Percentiles rank a stretch among this genome's conserved stretches.
These are phyloP conservation scores for Gandaritis pyraliata DNA, from an alignment of 2,888 invertebrate species.

Conservation along the genomic window DNA sequence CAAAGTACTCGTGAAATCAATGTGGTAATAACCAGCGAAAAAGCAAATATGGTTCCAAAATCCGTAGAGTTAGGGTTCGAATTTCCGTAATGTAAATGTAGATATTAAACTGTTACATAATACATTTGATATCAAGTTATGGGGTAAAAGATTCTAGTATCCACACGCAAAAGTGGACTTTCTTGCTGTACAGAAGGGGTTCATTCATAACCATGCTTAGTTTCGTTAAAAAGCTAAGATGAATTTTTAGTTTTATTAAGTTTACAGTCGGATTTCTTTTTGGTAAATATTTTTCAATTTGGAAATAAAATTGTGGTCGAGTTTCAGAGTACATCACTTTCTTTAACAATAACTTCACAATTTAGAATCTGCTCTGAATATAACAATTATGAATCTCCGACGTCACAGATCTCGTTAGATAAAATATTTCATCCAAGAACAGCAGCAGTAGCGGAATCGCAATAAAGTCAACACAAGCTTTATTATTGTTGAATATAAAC, in stretches of 20 bases:
- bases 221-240: neutral
- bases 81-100: conserved; percentile 55
- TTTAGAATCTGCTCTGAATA: no score
- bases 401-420: conserved; percentile 5
- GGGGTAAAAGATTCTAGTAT: conserved; percentile 76
- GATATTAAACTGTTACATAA: conserved; percentile 69
- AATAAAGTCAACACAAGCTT: conserved; percentile 23
- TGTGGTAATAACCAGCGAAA: conserved; percentile 34
- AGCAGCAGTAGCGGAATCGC: conserved; percentile 18
- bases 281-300: no score
- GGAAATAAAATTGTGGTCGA: no score
- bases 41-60: conserved; percentile 50
- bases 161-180: conserved; percentile 69
- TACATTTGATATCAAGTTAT: conserved; percentile 70
- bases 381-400: no score
- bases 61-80: conserved; percentile 48
- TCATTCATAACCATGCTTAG: conserved; percentile 25
- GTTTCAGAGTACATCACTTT: no score
- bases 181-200: conserved; percentile 48
- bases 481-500: conserved; percentile 41
- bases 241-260: no score
- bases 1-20: conserved; percentile 55
- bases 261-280: no score
- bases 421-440: conserved; percentile 16
- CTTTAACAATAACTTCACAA: no score